Evolutionary conservation across 1,140 invertebrate species (phyloP), one percentile per base, ranked within the genome.

Genomic region (Pogonomyrmex californicus): DNA sequence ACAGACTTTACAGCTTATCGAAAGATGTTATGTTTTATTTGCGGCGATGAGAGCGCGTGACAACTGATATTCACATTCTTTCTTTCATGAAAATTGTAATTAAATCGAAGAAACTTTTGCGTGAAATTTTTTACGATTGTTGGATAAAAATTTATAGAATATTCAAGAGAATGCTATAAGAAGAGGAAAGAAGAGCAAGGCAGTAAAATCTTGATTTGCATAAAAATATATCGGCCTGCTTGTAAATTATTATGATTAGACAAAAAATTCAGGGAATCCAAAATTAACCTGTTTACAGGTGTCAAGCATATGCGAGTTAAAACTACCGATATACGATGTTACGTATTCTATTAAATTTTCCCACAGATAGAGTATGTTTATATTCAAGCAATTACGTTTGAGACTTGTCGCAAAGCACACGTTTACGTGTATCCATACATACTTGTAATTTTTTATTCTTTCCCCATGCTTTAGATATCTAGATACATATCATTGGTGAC

Each of bases 271-370:
- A 44, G 1, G n/a, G 58, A 14, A 9, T 36, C 6, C 60, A 65
- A 51, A 33, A 9, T 36, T 30, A 44, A 54, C 9, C 12, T 36
- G 2, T 85, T 79, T 62, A 66, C 89, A 86, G 65, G 85, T 78
- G 82, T 89, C 83, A 89, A 86, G 90, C 90, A 90, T 86, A 89
- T 88, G 23, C 23, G 23, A 23, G 23, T 93, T 91, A 93, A 93
- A 90, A 92, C 89, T 90, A 88, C 88, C 92, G 88, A 92, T 93
- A 91, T 85, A 87, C 88, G 88, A 85, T 88, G 85, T 54, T 58
- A 91, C 86, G 88, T 92, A 93, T 92, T 92, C 92, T 88, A 86
- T 87, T 93, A 86, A 91, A 93, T 91, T 91, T 92, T 93, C 92
- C 88, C 91, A 66, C 65, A 65, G 60, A 65, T 68, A 81, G 88